Base-by-base conservation (phyloP, 1,140 invertebrate genomes). In the Mylabris phalerata region DNA sequence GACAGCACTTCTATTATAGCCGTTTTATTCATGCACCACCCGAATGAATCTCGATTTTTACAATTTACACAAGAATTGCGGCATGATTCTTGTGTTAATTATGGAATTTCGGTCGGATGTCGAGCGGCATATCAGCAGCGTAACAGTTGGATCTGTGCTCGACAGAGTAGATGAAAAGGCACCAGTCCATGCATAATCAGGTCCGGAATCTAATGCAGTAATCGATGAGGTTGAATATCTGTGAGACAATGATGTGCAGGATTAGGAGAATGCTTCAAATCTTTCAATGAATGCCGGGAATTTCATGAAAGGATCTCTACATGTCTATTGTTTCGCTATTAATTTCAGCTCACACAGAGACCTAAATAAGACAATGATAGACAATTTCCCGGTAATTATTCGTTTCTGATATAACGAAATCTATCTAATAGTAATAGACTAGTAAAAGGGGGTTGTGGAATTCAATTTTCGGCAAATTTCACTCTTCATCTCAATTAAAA, bases 301-400 rank as follows among this genome's bases (percentile, higher is more conserved):
- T 57, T 44, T 47, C 55, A 10, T 51, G 44, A 62, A 62, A 58
- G 60, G 50, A 55, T 57, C 58, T 62, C 55, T 58, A 64, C 55
- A 64, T 55, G 51, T 58, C 56, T 51, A 61, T 61, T 64, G 59
- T 61, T 48, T 48, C 41, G 55, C 62, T 61, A 64, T 64, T 64
- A 64, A 64, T 64, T 64, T 54, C 50, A 50, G 25, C 55, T 48
- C 43, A 47, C 40, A 19, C 50, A 4, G 4, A 4, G 32, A 7
- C 32, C 32, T 7, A 4, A 4, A 32, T 32, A 32, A 4, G 32
- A 4, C 19, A 19, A 19, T 19, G 19, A 32, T 32, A 5, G 32
- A 32, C 32, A 32, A 32, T 32, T 32, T 7, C 11, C 26, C 55
- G 55, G 59, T 64, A 60, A 64, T 64, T 64, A 63, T 60, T 60